Conservation (phyloP, 1,140 invertebrate genomes). For the Zaprionus lachaisei region DNA sequence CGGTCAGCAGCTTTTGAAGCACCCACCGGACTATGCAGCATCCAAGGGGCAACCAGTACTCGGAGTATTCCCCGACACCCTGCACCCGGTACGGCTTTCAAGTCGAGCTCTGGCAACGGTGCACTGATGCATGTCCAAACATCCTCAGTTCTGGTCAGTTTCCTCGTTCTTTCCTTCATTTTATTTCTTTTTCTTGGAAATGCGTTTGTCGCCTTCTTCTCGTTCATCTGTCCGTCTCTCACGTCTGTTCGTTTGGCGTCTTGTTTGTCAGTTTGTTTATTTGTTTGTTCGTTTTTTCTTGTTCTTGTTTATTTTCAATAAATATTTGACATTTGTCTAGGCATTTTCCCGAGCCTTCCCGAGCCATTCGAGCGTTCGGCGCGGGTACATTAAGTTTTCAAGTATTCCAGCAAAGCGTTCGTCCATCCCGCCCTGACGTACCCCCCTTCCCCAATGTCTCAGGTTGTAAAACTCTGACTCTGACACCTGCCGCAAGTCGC, state of each 20-base stretch:
- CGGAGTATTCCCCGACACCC: constrained; percentile 28
- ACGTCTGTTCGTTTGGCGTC: constrained; percentile 44
- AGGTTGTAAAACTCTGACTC: constrained; percentile 11
- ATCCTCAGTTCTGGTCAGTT: constrained; percentile 83
- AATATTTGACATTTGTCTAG: constrained; percentile 83
- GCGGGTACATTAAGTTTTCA: constrained; percentile 80
- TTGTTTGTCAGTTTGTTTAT: constrained; percentile 80
- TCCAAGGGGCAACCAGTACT: constrained; percentile 31
- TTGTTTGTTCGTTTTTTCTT: constrained; percentile 53
- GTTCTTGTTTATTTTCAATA: constrained; percentile 77
- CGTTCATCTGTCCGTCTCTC: constrained; percentile 12
- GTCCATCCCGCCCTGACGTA: background rate
- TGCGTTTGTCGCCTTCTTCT: constrained; percentile 63
- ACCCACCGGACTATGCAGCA: constrained; percentile 59
- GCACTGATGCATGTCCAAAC: constrained; percentile 78
- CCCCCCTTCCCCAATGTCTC: constrained; percentile 23
- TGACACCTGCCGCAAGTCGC: constrained; percentile 53
- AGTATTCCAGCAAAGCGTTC: constrained; percentile 44
- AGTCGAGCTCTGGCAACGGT: constrained; percentile 34
- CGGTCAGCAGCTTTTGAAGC: constrained; percentile 72
- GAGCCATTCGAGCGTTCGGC: constrained; percentile 60
- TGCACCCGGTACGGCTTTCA: constrained; percentile 63
- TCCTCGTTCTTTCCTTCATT: constrained; percentile 54
- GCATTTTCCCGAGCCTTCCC: constrained; percentile 65
- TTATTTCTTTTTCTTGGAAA: constrained; percentile 80